Conservation (phyloP, 1,140 invertebrate genomes). For the Glossosoma conforme region DNA sequence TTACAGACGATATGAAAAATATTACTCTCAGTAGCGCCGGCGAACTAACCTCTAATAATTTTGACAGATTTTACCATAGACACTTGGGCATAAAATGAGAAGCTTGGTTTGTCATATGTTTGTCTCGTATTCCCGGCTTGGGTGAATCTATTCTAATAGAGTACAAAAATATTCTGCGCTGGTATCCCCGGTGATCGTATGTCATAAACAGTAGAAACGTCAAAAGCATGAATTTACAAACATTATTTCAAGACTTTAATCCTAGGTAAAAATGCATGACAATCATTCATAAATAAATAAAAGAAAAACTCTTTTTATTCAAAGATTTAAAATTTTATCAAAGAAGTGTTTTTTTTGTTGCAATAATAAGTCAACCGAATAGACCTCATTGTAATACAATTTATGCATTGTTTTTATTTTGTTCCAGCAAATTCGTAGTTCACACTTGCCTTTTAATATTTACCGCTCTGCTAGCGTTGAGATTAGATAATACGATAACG, state of each 20-base stretch:
- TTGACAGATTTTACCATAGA: no score
- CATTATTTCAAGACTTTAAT: constrained; percentile 88
- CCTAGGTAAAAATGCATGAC: constrained; percentile 84
- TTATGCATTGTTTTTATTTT: constrained; percentile 34
- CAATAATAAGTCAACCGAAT: no score
- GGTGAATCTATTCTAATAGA: no score
- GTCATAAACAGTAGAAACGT: constrained; percentile 25
- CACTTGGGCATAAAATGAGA: no score
- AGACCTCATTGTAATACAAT: constrained; percentile 12
- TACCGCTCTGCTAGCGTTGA: constrained; percentile 81
- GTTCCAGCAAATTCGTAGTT: constrained; percentile 91
- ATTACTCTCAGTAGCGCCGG: neutral
- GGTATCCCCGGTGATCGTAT: no score
- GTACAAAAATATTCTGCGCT: no score
- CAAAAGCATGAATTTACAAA: constrained; percentile 77
- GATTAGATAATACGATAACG: constrained; percentile 77
- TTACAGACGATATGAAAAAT: neutral
- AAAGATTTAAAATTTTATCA: no score
- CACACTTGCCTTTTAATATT: constrained; percentile 89
- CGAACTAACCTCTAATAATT: constrained; percentile 13
- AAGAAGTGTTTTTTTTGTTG: no score
- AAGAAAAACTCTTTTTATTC: no score
- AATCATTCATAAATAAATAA: no score
- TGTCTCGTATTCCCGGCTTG: no score
- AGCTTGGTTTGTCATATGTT: no score